Base-by-base conservation (phyloP, 2,113 vertebrate genomes). In the Lasiurus borealis region DNA sequence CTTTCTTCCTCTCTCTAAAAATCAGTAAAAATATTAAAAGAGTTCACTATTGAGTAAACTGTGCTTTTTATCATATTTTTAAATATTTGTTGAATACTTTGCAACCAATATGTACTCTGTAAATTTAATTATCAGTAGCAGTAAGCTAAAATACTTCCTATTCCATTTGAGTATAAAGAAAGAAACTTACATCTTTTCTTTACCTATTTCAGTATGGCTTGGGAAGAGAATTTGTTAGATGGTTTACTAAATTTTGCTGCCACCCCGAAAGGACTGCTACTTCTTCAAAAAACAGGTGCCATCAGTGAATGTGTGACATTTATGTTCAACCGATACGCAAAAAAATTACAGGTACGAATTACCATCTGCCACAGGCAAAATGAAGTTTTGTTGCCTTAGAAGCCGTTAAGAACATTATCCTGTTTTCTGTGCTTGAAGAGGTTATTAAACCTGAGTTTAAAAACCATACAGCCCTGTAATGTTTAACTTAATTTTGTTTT, bases 191-290 rank as follows among this genome's bases (percentile, higher is more conserved):
- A 27, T 3, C 8, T 77, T 48, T 95, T 1, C 96, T 95, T 96
- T 96, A 40, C 29, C 92, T 83, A 7, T 96, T 98, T 85, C 98
- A 99, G 99, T 90, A 97, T 98, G 80, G 72, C 98, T 85, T 99
- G 99, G 99, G 99, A 99, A 98, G 99, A 99, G 85, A 99, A 99
- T 72, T 97, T 99, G 95, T 97, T 99, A 98, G 99, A 99, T 97
- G 99, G 99, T 95, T 98, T 99, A 97, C 96, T 99, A 84, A 98
- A 99, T 98, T 99, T 99, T 98, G 98, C 99, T 81, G 98, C 98
- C 4, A 99, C 99, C 9, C 99, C 99, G 18, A 99, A 98, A 98
- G 99, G 99, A 91, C 97, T 99, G 18, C 97, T 99, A 44, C 98
- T 99, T 90, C 99, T 99, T 71, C 99, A 99, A 71, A 99, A 98